phyloP scores from a whole-genome alignment of 2,113 vertebrate genomes.

The Odontophorus gujanensis region DNA sequence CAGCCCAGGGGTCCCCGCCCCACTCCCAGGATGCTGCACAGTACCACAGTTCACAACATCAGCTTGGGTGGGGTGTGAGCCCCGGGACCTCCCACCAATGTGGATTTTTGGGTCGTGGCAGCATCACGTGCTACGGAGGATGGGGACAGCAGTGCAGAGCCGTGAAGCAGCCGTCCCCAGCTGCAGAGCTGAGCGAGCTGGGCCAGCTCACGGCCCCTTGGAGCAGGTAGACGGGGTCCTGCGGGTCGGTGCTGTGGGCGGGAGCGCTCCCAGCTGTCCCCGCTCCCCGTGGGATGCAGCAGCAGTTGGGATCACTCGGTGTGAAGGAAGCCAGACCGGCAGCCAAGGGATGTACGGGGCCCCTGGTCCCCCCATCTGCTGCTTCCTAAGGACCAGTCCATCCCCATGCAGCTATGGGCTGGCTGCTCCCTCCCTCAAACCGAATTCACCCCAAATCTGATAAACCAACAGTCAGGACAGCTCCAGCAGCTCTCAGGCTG shows the following conservation, averaged over 20 bases:
- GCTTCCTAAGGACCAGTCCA: background rate
- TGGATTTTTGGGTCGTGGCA: too few relatives aligned
- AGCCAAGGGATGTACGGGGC: background rate
- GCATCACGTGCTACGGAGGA: accelerated
- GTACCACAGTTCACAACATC: background rate
- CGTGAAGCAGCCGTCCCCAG: background rate
- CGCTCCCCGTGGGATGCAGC: background rate
- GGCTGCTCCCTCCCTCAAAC: accelerated
- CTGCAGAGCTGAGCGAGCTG: background rate
- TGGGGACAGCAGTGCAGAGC: background rate
- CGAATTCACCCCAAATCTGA: background rate
- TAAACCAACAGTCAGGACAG: background rate
- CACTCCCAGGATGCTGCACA: background rate
- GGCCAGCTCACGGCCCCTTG: accelerated
- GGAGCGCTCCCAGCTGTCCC: slow-evolving; percentile 25
- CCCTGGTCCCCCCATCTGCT: background rate
- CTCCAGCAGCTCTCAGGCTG: background rate
- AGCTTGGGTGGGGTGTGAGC: background rate
- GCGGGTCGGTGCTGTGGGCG: background rate
- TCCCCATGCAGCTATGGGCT: background rate
- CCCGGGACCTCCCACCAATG: background rate
- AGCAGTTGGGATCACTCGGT: slow-evolving; percentile 36
- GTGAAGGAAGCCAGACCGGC: background rate
- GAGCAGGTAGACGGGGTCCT: accelerated
- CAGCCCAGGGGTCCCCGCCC: accelerated